Base-by-base conservation (phyloP, 2,113 vertebrate species). In the Thinocorus orbignyianus region DNA sequence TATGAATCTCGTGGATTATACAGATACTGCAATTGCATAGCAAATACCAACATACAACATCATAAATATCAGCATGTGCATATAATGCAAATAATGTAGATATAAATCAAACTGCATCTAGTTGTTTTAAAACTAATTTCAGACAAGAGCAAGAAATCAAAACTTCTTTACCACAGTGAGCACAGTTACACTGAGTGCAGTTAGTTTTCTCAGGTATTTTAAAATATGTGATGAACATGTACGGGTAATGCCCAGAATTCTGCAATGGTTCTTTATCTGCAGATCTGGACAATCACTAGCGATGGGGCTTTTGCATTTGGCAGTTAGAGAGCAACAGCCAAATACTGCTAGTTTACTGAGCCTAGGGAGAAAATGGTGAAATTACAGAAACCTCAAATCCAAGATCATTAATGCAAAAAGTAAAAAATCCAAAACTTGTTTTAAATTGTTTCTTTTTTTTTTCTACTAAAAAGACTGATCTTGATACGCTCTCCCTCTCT, bases 181-280 rank as follows among this genome's bases (percentile, higher is more conserved):
- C 46, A 95, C 97, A 41, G 96, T 96, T 80, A 98, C 31, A 72
- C 92, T 97, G 25, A 98, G 85, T 25, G 94, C 86, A 81, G 62
- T 86, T 65, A 97, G 62, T 61, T 87, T 86, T 93, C 61, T 46
- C 51, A 98, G 83, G 30, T 86, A 62, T 79, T 94, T 95, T 39
- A 95, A 92, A 84, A 97, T 95, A 55, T 88, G 61, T 35, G 69
- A 68, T 55, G 98, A 92, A 77, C 94, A 97, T 54, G 57, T 35
- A 42, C 70, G 39, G 10, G 69, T 97, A 76, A 97, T 71, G 66
- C 96, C 97, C n/a, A 97, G 97, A 60, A 98, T 52, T 79, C 94
- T 97, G 35, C 95, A 92, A 7, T 95, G 86, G 66, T 97, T 98
- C 30, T 97, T 81, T 37, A 71, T 92, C 68, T 86, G 37, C 61